Percentiles rank a stretch among this genome's conserved stretches.
These are phyloP conservation scores for Oryzias dopingdopingensis DNA, from an alignment of 2,797 vertebrate genomes.

Conservation along the genomic window DNA sequence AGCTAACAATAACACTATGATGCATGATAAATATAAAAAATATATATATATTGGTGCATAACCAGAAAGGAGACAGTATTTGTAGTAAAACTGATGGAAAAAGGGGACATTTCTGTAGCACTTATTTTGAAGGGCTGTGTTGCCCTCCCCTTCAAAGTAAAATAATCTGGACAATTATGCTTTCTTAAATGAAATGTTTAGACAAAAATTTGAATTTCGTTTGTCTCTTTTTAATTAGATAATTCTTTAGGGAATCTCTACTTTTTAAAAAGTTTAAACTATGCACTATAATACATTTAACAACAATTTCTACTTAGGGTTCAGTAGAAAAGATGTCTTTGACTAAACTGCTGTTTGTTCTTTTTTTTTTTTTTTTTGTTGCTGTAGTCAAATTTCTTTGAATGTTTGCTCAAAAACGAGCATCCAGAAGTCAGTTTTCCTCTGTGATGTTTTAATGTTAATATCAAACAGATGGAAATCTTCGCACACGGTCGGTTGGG, in stretches of 20 bases:
- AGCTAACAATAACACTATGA: too few relatives aligned
- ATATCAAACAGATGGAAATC: neutral
- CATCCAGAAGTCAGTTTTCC: slow-evolving; percentile 3
- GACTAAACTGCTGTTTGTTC: slow-evolving; percentile 16
- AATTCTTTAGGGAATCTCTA: neutral
- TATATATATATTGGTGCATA: too few relatives aligned
- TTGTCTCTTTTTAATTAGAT: neutral
- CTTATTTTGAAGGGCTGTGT: too few relatives aligned
- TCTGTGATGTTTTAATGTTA: slow-evolving; percentile 10
- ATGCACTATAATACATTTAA: slow-evolving; percentile 8
- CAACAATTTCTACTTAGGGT: slow-evolving; percentile 1
- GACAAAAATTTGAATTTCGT: neutral
- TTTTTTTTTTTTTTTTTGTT: slow-evolving; percentile 15
- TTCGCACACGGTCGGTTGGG: slow-evolving; percentile 13
- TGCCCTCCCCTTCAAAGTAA: too few relatives aligned
- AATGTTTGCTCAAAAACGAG: neutral
- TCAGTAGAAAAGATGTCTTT: slow-evolving; percentile 6
- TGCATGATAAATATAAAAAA: too few relatives aligned
- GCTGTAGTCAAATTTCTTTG: neutral
- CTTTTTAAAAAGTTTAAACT: neutral
- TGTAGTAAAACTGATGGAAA: too few relatives aligned
- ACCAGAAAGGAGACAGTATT: too few relatives aligned
- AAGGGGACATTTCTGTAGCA: too few relatives aligned
- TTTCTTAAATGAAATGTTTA: too few relatives aligned
- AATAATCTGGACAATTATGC: too few relatives aligned